These are phyloP conservation scores for Parotia lawesii DNA, from an alignment of 2,113 vertebrate species.

Conservation along the genomic window DNA sequence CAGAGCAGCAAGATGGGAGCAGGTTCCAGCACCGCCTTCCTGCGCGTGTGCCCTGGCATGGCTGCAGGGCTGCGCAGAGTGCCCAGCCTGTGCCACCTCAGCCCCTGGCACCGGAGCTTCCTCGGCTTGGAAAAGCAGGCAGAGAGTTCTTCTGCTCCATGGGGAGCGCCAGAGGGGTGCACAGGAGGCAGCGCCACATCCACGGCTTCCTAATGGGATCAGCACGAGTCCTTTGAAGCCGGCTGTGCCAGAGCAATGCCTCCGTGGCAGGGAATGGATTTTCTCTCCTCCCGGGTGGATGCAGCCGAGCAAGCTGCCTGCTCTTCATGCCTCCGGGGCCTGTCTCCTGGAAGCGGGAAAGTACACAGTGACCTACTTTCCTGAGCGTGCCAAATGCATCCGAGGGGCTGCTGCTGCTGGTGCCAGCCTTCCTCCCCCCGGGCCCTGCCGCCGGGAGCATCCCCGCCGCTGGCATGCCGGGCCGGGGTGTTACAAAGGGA, in stretches of 20 bases:
- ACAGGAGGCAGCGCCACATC: background rate
- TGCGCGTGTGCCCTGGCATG: fast-evolving
- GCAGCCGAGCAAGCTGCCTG: background rate
- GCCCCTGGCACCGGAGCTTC: background rate
- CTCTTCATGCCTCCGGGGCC: background rate
- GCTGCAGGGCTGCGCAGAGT: background rate
- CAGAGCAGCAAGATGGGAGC: background rate
- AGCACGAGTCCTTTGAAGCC: background rate
- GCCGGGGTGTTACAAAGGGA: background rate
- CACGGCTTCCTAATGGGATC: background rate
- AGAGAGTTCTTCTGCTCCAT: background rate
- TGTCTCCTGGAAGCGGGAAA: slow-evolving; percentile 1
- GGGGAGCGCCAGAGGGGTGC: background rate
- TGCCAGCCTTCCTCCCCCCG: background rate
- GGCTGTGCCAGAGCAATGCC: background rate
- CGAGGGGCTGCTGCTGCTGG: background rate
- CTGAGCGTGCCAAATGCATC: background rate
- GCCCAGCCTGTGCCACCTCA: background rate
- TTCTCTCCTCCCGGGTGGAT: background rate
- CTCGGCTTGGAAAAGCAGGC: fast-evolving
- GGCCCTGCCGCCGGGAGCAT: background rate
- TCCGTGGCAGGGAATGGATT: background rate
- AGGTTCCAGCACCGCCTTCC: fast-evolving
- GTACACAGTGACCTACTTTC: slow-evolving; percentile 60
- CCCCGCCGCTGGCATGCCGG: fast-evolving